These are phyloP conservation scores for Scolopax bukidnonensis DNA, from an alignment of 2,797 vertebrate species.

Conservation along the genomic window DNA sequence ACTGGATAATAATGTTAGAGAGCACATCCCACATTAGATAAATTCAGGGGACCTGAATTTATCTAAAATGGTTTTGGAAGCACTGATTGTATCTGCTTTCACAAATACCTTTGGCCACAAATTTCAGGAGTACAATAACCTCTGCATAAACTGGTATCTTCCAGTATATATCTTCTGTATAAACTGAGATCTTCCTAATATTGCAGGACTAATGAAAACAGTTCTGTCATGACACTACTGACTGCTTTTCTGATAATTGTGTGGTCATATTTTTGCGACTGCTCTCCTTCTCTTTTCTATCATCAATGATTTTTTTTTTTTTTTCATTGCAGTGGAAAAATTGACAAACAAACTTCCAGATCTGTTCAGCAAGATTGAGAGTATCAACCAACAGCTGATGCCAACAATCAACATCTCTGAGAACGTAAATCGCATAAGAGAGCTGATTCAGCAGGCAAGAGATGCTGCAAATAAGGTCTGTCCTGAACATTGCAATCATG, in stretches of 20 bases:
- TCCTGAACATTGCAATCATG: not conserved
- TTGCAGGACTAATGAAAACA: not conserved
- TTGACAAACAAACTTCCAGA: constrained; percentile 88
- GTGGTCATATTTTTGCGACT: not conserved
- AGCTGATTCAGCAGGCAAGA: constrained; percentile 92
- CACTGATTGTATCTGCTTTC: not conserved
- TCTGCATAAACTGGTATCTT: not conserved
- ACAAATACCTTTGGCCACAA: not conserved
- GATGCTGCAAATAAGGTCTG: constrained; percentile 93
- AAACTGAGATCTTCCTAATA: not conserved
- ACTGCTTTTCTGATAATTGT: not conserved
- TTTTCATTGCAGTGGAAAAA: constrained; percentile 83
- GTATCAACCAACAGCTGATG: constrained; percentile 84
- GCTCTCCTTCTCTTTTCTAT: not conserved
- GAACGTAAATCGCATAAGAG: constrained; percentile 90
- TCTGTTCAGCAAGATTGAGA: constrained; percentile 88
- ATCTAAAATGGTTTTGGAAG: not conserved
- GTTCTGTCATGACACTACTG: not conserved
- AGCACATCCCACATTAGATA: not conserved
- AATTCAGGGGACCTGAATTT: not conserved
- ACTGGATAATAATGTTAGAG: not conserved
- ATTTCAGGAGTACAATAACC: not conserved
- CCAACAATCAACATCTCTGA: constrained; percentile 88
- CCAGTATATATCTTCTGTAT: not conserved
- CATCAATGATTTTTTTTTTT: not conserved